Evolutionary conservation across 2,888 invertebrate species (phyloP).

Genomic region (Cyclophora punctaria): DNA sequence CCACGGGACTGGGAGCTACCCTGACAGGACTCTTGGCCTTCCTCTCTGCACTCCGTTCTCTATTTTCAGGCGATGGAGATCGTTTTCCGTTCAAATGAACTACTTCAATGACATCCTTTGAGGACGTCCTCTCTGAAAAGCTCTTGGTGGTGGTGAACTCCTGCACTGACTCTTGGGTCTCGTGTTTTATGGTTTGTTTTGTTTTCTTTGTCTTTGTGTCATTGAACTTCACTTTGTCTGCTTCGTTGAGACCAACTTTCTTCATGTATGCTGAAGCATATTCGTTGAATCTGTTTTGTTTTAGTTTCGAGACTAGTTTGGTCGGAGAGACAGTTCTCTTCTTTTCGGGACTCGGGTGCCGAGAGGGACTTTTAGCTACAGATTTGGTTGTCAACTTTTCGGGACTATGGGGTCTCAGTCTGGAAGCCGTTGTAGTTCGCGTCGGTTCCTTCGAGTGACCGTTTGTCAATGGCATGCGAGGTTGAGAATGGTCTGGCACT

Average conservation of each 20-base stretch:
- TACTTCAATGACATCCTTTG: conserved; percentile 48
- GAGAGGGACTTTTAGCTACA: conserved; percentile 39
- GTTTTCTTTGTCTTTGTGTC: conserved; percentile 37
- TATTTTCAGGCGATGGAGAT: conserved; percentile 46
- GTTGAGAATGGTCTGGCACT: conserved; percentile 23
- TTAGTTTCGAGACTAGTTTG: conserved; percentile 47
- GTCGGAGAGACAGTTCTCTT: conserved; percentile 53
- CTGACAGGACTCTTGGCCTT: conserved; percentile 27
- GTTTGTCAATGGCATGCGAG: conserved; percentile 28
- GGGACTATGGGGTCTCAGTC: conserved; percentile 42
- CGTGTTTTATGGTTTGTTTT: conserved; percentile 26
- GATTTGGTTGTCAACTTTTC: conserved; percentile 38
- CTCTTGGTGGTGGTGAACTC: conserved; percentile 34
- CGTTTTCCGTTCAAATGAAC: conserved; percentile 46
- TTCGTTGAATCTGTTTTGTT: conserved; percentile 59
- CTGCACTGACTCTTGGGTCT: conserved; percentile 32
- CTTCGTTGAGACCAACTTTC: conserved; percentile 56
- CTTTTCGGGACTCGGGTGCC: conserved; percentile 59
- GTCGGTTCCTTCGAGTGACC: conserved; percentile 39
- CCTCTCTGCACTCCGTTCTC: conserved; percentile 32
- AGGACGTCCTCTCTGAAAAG: conserved; percentile 42
- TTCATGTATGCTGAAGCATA: conserved; percentile 70
- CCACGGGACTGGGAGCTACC: conserved; percentile 18
- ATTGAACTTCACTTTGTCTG: conserved; percentile 41
- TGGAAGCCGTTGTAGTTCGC: conserved; percentile 27